Evolutionary conservation across 2,797 vertebrate genomes (phyloP).

Genomic region (Oreonectes daqikongensis): DNA sequence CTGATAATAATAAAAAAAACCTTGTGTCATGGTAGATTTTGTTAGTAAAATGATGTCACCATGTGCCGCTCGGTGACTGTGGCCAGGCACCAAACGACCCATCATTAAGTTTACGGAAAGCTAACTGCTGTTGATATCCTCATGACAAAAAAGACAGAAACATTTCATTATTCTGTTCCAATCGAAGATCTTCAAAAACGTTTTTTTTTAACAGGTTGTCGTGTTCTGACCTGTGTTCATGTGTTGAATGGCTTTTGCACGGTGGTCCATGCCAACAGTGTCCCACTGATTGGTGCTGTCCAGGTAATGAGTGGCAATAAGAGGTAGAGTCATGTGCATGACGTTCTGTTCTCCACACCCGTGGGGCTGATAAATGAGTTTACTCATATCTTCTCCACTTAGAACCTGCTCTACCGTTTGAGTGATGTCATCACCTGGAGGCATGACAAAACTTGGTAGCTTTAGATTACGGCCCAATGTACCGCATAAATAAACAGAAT

Average conservation of each 20-base stretch:
- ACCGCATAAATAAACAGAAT: too few species aligned
- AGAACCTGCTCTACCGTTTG: conserved; percentile 78
- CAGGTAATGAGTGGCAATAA: conserved; percentile 86
- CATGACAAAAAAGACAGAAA: background rate
- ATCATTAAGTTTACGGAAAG: conserved; percentile 31
- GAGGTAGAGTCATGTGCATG: conserved; percentile 78
- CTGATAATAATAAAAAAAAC: too few species aligned
- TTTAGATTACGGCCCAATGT: too few species aligned
- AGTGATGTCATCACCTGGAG: conserved; percentile 62
- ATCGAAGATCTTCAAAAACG: too few species aligned
- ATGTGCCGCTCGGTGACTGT: conserved; percentile 43
- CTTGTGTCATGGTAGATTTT: too few species aligned
- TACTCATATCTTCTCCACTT: conserved; percentile 74
- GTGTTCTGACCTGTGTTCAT: conserved; percentile 77
- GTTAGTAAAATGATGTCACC: conserved; percentile 29
- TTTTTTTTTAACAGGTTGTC: background rate
- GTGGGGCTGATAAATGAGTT: conserved; percentile 76
- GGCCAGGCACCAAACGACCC: conserved; percentile 38
- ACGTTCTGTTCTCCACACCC: conserved; percentile 90
- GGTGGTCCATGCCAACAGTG: conserved; percentile 68
- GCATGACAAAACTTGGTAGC: too few species aligned
- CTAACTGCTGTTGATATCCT: conserved; percentile 18
- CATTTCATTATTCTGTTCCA: too few species aligned
- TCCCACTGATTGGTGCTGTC: conserved; percentile 86
- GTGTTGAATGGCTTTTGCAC: conserved; percentile 69